phyloP scores from a whole-genome alignment of 2,888 invertebrate genomes.

The Entomobrya proxima region DNA sequence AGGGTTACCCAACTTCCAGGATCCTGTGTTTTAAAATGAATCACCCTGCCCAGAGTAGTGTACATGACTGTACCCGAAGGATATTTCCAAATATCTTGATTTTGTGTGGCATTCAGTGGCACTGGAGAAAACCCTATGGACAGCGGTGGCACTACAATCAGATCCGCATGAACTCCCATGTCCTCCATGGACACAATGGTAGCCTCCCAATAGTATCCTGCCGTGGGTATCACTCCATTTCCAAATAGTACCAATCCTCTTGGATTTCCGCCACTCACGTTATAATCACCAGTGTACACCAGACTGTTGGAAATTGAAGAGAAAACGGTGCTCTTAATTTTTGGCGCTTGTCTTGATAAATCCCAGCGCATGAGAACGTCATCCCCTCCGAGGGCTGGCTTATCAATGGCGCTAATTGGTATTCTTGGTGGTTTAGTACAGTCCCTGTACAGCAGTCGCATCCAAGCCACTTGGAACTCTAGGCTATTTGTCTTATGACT shows the following conservation, averaged over 20 bases:
- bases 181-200: slow-evolving; percentile 63
- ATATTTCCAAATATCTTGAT: slow-evolving; percentile 65
- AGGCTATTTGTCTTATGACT: slow-evolving; percentile 76
- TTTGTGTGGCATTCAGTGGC: neutral
- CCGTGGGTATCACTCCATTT: slow-evolving; percentile 76
- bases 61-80: slow-evolving; percentile 65
- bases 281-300: slow-evolving; percentile 77
- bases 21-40: slow-evolving; percentile 78
- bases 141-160: slow-evolving; percentile 57
- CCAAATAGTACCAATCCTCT: slow-evolving; percentile 77
- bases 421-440: slow-evolving; percentile 78
- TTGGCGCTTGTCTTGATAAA: slow-evolving; percentile 76
- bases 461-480: slow-evolving; percentile 77
- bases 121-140: slow-evolving; percentile 64
- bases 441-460: slow-evolving; percentile 77
- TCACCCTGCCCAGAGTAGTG: slow-evolving; percentile 77
- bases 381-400: neutral
- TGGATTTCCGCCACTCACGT: slow-evolving; percentile 77
- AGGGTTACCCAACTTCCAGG: slow-evolving; percentile 78
- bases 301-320: slow-evolving; percentile 77
- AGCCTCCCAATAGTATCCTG: slow-evolving; percentile 61
- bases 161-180: slow-evolving; percentile 46
- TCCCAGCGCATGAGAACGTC: slow-evolving; percentile 75
- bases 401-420: slow-evolving; percentile 74
- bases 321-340: slow-evolving; percentile 77